A percentile compares a stretch with the other conserved stretches of the same genome.
These are phyloP conservation scores for Drosophila bocki DNA, from an alignment of 1,140 invertebrate species.

Conservation along the genomic window DNA sequence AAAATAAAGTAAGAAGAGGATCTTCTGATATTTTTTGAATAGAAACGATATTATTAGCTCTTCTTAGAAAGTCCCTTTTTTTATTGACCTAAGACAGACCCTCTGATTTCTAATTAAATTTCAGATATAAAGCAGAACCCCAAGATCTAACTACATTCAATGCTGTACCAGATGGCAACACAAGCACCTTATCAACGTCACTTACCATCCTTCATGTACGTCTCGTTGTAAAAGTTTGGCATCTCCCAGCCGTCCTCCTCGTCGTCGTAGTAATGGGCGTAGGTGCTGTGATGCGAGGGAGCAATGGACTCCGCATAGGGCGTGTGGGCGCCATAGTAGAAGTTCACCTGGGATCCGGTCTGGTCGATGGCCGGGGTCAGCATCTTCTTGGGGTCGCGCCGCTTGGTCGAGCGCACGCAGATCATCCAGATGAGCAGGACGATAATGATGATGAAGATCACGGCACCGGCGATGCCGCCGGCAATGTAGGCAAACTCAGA, in stretches of 20 bases:
- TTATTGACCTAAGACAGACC: background rate
- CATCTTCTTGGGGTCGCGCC: slow-evolving; percentile 95
- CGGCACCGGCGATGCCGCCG: slow-evolving; percentile 95
- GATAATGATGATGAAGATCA: slow-evolving; percentile 96
- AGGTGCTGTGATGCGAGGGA: slow-evolving; percentile 97
- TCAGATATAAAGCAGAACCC: background rate
- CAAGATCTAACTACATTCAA: background rate
- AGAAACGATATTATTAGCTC: background rate
- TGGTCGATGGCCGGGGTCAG: slow-evolving; percentile 93
- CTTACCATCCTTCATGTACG: slow-evolving; percentile 97
- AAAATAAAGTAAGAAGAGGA: background rate
- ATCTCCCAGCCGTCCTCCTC: slow-evolving; percentile 98
- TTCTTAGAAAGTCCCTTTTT: background rate
- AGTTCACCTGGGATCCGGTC: slow-evolving; percentile 96
- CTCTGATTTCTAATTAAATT: background rate
- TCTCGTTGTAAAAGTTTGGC: slow-evolving; percentile 98
- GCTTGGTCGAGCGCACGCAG: slow-evolving; percentile 93
- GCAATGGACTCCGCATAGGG: slow-evolving; percentile 98
- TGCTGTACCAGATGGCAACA: background rate
- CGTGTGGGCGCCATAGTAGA: slow-evolving; percentile 95
- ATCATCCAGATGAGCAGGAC: slow-evolving; percentile 98
- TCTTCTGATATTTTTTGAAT: background rate
- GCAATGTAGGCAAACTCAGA: slow-evolving; percentile 98
- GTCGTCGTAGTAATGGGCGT: slow-evolving; percentile 97
- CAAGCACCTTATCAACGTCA: background rate